Conservation (phyloP, 2,888 invertebrate genomes). For the Frankliniella intonsa region DNA sequence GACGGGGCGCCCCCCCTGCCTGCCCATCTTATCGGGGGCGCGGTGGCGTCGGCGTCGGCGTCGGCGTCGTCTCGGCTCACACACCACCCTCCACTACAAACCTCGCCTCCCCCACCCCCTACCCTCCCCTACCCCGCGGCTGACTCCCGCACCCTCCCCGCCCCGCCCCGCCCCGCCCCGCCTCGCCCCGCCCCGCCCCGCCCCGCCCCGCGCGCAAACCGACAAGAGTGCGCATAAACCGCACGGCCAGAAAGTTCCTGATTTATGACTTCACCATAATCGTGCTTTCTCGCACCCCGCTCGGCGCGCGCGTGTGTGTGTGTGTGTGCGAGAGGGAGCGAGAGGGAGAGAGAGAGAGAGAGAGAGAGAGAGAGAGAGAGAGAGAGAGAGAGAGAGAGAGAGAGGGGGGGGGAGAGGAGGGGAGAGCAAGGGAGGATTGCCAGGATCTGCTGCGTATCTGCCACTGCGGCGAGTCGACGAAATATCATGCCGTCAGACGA, state of each 20-base stretch:
- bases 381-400: not conserved
- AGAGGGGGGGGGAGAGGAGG: not conserved
- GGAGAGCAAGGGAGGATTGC: not conserved
- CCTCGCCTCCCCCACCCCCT: no score
- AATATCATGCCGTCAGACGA: no score
- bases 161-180: not conserved
- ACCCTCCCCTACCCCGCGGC: not conserved
- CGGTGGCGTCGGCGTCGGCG: no score
- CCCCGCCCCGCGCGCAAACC: not conserved
- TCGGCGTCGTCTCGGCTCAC: no score
- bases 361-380: not conserved
- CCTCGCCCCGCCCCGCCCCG: not conserved
- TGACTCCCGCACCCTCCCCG: not conserved
- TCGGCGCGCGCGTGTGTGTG: not conserved
- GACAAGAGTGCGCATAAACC: conserved; percentile 24
- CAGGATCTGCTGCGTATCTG: no score
- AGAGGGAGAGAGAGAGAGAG: not conserved
- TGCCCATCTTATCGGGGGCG: no score
- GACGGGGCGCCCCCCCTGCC: no score
- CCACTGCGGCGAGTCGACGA: no score
- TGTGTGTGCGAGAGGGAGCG: not conserved
- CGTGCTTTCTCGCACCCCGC: not conserved
- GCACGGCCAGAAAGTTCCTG: conserved; percentile 7
- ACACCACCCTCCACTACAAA: no score
- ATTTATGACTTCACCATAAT: conserved; percentile 27